These are phyloP conservation scores for Calliphora vomitoria DNA, from an alignment of 2,888 invertebrate genomes.

Conservation along the genomic window DNA sequence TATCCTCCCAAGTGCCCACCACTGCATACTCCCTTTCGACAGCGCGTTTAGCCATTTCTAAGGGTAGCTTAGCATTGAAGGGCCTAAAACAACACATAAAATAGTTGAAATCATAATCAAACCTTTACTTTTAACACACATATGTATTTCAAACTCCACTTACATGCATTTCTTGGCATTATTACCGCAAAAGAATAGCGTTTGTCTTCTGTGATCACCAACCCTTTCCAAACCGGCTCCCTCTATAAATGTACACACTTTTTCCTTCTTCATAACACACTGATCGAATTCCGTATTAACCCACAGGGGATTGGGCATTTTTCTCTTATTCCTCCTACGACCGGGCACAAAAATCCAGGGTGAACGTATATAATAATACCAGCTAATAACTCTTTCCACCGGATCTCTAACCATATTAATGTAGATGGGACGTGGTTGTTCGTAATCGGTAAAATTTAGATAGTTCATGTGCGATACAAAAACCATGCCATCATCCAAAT, in stretches of 20 bases:
- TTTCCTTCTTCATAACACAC: constrained; percentile 91
- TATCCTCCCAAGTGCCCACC: constrained; percentile 94
- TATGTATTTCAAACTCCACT: constrained; percentile 82
- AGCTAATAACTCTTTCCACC: constrained; percentile 94
- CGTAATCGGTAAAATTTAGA: constrained; percentile 85
- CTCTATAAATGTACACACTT: constrained; percentile 92
- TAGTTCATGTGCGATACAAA: constrained; percentile 82
- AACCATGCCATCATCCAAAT: constrained; percentile 79
- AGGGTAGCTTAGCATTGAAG: constrained; percentile 92
- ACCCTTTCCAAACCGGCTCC: constrained; percentile 93
- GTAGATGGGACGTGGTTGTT: constrained; percentile 92
- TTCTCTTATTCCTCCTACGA: constrained; percentile 87
- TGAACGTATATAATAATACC: constrained; percentile 95
- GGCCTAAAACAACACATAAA: constrained; percentile 87
- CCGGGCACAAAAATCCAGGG: constrained; percentile 96
- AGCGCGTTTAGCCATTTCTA: constrained; percentile 92
- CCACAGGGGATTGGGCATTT: constrained; percentile 93
- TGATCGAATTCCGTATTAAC: constrained; percentile 95
- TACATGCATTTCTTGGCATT: constrained; percentile 91
- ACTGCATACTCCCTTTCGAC: constrained; percentile 94
- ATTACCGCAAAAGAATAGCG: constrained; percentile 96
- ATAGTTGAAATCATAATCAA: not conserved
- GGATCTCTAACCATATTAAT: constrained; percentile 96
- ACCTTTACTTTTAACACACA: not conserved
- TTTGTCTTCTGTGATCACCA: constrained; percentile 93